Conservation (phyloP, 2,113 vertebrate genomes). For the Apteryx owenii region DNA sequence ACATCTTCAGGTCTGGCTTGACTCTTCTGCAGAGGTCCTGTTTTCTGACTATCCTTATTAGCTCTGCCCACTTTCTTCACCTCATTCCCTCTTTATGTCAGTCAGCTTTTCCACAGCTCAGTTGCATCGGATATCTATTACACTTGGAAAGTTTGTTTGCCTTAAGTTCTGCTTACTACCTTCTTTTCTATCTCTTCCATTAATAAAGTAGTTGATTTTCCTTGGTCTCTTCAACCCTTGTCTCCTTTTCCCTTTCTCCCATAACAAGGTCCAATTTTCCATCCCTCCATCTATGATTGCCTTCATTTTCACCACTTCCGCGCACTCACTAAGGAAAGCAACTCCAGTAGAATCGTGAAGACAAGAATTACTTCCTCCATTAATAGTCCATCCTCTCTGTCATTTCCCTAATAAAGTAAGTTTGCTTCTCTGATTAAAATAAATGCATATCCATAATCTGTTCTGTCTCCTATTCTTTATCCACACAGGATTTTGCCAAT, state of each 20-base stretch:
- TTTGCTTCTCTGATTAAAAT: neutral
- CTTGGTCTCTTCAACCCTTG: neutral
- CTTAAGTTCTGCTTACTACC: neutral
- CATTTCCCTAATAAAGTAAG: neutral
- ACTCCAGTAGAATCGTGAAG: neutral
- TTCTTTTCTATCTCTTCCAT: neutral
- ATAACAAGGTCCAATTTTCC: neutral
- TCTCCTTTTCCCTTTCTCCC: neutral
- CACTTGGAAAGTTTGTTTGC: neutral
- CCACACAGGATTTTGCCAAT: neutral
- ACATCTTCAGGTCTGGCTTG: neutral
- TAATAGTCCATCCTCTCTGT: neutral
- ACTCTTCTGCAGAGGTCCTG: neutral
- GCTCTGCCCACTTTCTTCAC: fast-evolving
- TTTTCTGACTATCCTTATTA: neutral
- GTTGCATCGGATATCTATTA: neutral
- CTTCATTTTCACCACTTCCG: neutral
- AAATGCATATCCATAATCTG: neutral
- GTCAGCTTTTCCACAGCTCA: neutral
- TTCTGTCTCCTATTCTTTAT: neutral
- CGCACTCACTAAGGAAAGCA: neutral
- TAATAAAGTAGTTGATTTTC: neutral
- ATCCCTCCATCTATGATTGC: neutral
- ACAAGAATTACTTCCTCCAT: neutral
- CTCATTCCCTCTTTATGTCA: neutral